Conservation (phyloP, 2,888 invertebrate species). For the Hirtodrosophila cameraria region DNA sequence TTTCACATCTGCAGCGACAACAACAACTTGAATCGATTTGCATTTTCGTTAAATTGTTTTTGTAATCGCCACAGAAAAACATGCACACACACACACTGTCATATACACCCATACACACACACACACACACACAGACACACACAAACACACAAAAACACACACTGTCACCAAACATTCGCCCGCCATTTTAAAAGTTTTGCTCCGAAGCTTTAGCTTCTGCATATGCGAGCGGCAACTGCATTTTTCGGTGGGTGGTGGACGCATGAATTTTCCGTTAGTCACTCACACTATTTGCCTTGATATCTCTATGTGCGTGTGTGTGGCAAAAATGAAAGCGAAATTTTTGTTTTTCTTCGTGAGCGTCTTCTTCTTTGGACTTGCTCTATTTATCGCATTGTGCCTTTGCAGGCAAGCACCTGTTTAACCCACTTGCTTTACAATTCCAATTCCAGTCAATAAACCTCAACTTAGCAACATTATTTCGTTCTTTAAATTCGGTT, state of each 20-base stretch:
- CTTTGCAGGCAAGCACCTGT: conserved; percentile 37
- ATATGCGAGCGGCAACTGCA: conserved; percentile 37
- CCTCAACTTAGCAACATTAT: too few species aligned
- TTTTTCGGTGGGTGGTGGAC: conserved; percentile 13
- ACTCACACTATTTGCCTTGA: conserved; percentile 15
- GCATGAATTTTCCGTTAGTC: conserved; percentile 21
- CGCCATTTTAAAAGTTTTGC: conserved; percentile 74
- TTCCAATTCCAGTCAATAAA: too few species aligned
- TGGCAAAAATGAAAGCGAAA: conserved; percentile 54
- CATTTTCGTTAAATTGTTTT: conserved; percentile 5
- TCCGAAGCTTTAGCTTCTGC: conserved; percentile 56
- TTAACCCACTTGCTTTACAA: conserved; percentile 37
- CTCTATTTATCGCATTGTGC: conserved; percentile 49
- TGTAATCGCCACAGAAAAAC: conserved; percentile 26
- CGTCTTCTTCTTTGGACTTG: conserved; percentile 40
- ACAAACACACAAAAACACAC: conserved; percentile 14
- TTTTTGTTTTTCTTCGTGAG: conserved; percentile 33
- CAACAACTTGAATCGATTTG: conserved; percentile 51
- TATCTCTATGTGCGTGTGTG: conserved; percentile 13
- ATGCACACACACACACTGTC: conserved; percentile 4
- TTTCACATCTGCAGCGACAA: conserved; percentile 43
- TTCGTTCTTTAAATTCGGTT: too few species aligned
- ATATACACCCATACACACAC: conserved; percentile 25
- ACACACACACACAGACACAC: conserved; percentile 5
- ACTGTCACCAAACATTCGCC: conserved; percentile 19